phyloP scores from a whole-genome alignment of 2,888 invertebrate genomes.

The Anoplius nigerrimus region DNA sequence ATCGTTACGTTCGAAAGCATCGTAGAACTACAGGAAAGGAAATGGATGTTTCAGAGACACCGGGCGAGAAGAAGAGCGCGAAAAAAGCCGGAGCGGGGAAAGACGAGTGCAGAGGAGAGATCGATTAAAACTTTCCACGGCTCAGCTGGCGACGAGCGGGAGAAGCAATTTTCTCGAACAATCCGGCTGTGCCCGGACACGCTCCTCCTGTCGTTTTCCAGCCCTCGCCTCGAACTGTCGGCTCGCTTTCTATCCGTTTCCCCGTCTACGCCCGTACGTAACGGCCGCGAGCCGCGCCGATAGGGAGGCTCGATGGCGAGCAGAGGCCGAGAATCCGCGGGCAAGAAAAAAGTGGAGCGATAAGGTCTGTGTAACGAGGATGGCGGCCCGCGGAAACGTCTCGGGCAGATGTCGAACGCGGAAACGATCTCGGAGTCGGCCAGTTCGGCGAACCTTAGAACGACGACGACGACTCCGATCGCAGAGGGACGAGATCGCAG shows the following conservation, averaged over 20 bases:
- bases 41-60: too few relatives aligned
- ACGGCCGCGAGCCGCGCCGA: neutral
- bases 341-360: slow-evolving; percentile 25
- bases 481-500: slow-evolving; percentile 12
- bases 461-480: too few relatives aligned
- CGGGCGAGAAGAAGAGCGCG: neutral
- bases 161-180: slow-evolving; percentile 37
- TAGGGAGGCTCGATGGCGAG: neutral
- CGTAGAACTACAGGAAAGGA: too few relatives aligned
- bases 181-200: neutral
- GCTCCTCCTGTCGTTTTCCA: neutral
- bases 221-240: neutral
- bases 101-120: slow-evolving; percentile 10
- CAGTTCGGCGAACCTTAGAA: neutral
- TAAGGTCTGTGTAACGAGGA: slow-evolving; percentile 28
- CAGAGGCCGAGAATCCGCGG: slow-evolving; percentile 13
- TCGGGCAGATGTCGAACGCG: slow-evolving; percentile 40
- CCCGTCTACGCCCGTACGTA: neutral
- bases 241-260: slow-evolving; percentile 2
- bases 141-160: slow-evolving; percentile 23
- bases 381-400: slow-evolving; percentile 34
- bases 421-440: slow-evolving; percentile 25
- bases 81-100: neutral
- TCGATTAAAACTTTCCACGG: slow-evolving; percentile 5
- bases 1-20: too few relatives aligned